Base-by-base conservation (phyloP, 92 coral and sea anemone species). In the Meandrina meandrites region DNA sequence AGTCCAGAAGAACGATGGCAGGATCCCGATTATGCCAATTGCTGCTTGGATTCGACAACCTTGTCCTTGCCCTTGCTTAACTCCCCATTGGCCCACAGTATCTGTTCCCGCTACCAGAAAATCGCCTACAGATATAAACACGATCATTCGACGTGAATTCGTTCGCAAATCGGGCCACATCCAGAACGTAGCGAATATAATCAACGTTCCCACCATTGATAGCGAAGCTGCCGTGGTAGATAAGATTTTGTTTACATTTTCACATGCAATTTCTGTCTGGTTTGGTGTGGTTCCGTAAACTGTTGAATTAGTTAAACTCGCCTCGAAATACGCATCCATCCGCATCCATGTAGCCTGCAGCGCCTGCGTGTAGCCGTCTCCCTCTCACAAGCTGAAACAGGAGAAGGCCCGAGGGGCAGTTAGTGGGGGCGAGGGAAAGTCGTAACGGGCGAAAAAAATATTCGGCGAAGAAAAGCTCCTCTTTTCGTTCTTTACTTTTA, bases 1-100 rank as follows among this genome's bases (percentile, higher is more conserved):
- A 8, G 99, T 96, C 99, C 98, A 96, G 82, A 95, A 95, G 82
- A 96, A 95, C 22, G 99, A 93, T 37, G 96, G 90, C 89, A 96
- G 70, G n/a, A 96, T 80, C 18, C 98, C 98, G 0, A 90, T 89
- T 13, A 92, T 84, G 67, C 91, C 92, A 4, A 96, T n/a, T 51
- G 91, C 76, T 27, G 92, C 94, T 48, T 94, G 89, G 5, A 81
- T 86, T 50, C 64, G 8, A 42, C 98, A 96, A 10, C 45, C 17
- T 5, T 8, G 0, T n/a, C n/a, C 37, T 42, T 3, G 47, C 45
- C 21, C 85, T 16, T 21, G 42, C 0, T 24, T 17, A 30, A 37
- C 30, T 34, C 50, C 70, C 93, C 91, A 93, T 58, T 73, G 35
- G 14, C 93, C 91, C 50, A 81, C 5, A 13, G 69, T 48, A 36